Base-by-base conservation (phyloP, 2,888 invertebrate species). In the Leptopilina syphax region DNA sequence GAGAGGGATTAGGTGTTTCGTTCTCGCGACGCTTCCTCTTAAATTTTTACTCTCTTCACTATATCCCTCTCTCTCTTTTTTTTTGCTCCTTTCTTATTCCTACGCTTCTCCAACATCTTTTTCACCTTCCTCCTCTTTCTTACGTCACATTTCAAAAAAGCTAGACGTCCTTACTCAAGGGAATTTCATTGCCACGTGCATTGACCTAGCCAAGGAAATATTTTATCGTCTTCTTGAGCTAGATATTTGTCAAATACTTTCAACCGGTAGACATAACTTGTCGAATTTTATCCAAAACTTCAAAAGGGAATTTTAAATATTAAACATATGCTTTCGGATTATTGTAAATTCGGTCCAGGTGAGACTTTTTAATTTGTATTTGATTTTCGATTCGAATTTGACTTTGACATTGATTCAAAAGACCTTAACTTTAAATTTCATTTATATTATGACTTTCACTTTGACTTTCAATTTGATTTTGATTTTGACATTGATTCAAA, bases 1-100 rank as follows among this genome's bases (percentile, higher is more conserved):
- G 79, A 81, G 82, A 82, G 81, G 77, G 68, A 83, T 82, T 81
- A 82, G 80, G 78, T 81, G 79, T 81, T 79, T 84, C 83, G 76
- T 73, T 80, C 77, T 79, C 76, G 82, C 80, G 80, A 81, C 81
- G 78, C 82, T 80, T 82, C 41, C 78, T 79, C 76, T 12, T 79
- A 76, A 80, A 82, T 70, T 81, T 80, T 77, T 78, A 68, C 70
- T 76, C 44, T 77, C 10, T 54, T 12, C 34, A 54, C 65, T 68
- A 68, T 47, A 68, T 47, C 50, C 18, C 57, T 60, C 65, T 13
- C 73, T 44, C 47, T 47, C 47, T 57, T 50, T 76, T 76, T 24
- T 67, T 76, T 10, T 54, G 54, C 54, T 57, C 34, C 54, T 12
- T 27, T 24, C 27, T 54, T 27, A 24, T 27, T 50, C 12, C 70